Evolutionary conservation across 2,113 vertebrate species (phyloP), one percentile per base, ranked within the genome.

Genomic region (Empidonax alnorum): DNA sequence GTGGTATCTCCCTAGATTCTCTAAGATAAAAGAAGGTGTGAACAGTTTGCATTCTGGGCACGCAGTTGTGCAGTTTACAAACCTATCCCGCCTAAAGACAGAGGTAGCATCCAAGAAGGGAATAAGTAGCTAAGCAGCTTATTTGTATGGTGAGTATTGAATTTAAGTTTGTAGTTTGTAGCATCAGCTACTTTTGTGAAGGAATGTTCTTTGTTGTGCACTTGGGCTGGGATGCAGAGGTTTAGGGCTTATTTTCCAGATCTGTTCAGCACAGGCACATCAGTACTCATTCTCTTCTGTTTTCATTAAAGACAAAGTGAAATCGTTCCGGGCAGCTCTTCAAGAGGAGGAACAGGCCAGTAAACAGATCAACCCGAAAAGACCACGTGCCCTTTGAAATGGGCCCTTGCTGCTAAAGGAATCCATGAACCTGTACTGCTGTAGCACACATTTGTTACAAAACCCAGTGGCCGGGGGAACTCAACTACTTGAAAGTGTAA

Each of bases 341-440:
- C 99, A 99, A 96, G 99, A 99, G 61, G 99, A 99, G 88, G 99
- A 99, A 95, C 99, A 99, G 92, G 99, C 99, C 67, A 99, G 99
- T 98, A 98, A 99, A 98, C 99, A 99, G 97, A 99, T 99, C 87
- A 99, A 99, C 95, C 99, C 99, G n/a, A 99, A 99, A 96, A 99
- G 99, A 98, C 99, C 99, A 90, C 98, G 99, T 65, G 98, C 99
- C 58, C 98, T 99, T 97, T 99, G 98, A 98, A 97, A 74, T 27
- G 33, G 89, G 71, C 50, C 50, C 91, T 91, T 94, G 97, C 97
- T 98, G 97, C 97, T 97, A 89, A 97, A 96, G 93, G 94, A 97
- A 90, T 90, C 95, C 58, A 92, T 5, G 59, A 97, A 97, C 92
- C 94, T 5, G 46, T 97, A 96, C 90, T 97, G 88, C 94, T 98